phyloP scores from a whole-genome alignment of 2,888 invertebrate species.

The Chrysodeixis includens region DNA sequence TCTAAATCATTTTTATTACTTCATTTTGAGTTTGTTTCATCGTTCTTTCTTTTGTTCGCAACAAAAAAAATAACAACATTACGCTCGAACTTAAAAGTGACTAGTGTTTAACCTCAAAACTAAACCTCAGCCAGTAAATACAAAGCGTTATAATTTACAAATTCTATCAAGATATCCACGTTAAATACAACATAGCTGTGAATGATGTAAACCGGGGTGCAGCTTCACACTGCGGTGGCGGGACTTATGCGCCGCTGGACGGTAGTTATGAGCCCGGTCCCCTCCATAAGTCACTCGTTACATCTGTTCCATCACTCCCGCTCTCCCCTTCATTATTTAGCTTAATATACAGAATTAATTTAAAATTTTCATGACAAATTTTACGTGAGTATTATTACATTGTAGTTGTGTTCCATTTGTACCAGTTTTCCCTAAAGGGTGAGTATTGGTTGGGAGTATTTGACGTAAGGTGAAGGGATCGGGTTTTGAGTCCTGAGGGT shows the following conservation, averaged over 20 bases:
- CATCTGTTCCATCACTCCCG: conserved; percentile 78
- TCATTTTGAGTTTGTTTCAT: not conserved
- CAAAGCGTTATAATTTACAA: conserved; percentile 42
- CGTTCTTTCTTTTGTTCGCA: not conserved
- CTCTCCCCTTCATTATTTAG: conserved; percentile 57
- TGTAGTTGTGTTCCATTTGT: conserved; percentile 16
- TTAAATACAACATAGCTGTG: conserved; percentile 69
- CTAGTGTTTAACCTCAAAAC: no score
- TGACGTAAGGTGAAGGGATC: conserved; percentile 7
- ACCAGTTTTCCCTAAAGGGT: conserved; percentile 21
- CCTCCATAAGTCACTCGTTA: conserved; percentile 79
- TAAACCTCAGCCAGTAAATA: not conserved
- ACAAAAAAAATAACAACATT: not conserved
- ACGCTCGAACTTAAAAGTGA: no score
- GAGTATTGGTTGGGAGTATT: conserved; percentile 12
- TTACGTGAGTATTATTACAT: conserved; percentile 30
- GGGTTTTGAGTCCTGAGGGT: not conserved
- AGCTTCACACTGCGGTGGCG: conserved; percentile 78
- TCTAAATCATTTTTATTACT: not conserved
- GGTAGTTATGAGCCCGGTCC: conserved; percentile 81
- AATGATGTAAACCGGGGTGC: conserved; percentile 74
- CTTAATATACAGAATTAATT: conserved; percentile 54
- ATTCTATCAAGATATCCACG: conserved; percentile 63
- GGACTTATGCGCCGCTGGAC: conserved; percentile 83
- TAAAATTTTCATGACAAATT: conserved; percentile 47